These are phyloP conservation scores for Triplophysa bombifrons DNA, from an alignment of 2,797 vertebrate species.

Conservation along the genomic window DNA sequence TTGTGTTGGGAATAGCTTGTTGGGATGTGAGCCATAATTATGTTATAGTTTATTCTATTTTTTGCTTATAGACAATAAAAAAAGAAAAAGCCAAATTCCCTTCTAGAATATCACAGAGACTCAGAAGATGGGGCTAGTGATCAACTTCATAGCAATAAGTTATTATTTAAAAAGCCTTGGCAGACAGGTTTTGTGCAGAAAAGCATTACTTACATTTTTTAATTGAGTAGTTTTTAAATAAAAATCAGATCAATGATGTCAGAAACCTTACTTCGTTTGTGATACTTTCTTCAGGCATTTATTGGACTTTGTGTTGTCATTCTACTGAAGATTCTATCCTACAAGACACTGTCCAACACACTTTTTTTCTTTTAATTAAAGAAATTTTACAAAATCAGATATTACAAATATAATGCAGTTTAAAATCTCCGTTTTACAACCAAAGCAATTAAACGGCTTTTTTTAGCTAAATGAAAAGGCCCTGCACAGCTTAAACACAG, in stretches of 20 bases:
- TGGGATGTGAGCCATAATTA: not conserved
- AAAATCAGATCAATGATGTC: no score
- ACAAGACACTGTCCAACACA: no score
- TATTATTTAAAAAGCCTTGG: no score
- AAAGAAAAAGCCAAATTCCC: not conserved
- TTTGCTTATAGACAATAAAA: not conserved
- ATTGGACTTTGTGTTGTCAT: no score
- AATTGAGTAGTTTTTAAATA: no score
- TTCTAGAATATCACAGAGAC: not conserved
- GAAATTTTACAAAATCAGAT: not conserved
- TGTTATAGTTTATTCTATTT: not conserved
- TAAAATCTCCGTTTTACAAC: not conserved
- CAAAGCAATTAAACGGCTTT: conserved; percentile 10
- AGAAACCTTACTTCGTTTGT: no score
- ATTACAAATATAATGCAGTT: not conserved
- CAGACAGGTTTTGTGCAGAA: no score
- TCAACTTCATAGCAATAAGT: no score
- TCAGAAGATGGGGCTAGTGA: no score
- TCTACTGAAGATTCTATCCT: no score
- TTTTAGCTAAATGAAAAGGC: conserved; percentile 17
- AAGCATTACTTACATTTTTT: no score
- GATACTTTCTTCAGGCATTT: no score
- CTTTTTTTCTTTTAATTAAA: not conserved
- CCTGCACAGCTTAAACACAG: not conserved
- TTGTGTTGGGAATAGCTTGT: not conserved